Evolutionary conservation across 2,888 invertebrate species (phyloP).

Genomic region (Calameuta filiformis): DNA sequence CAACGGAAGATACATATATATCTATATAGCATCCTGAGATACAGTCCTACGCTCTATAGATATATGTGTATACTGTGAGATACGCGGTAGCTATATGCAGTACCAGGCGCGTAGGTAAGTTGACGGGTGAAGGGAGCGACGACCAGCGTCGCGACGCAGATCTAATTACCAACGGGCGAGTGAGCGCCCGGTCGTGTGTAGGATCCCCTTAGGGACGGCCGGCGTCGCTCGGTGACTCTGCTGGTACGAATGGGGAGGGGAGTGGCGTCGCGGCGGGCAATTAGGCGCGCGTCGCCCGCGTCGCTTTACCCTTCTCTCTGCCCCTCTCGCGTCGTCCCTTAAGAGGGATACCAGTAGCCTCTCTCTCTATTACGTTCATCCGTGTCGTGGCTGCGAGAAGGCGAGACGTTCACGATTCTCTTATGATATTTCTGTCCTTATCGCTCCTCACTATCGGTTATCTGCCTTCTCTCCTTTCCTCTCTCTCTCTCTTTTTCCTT

Average conservation of each 20-base stretch:
- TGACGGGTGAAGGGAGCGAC: slow-evolving; percentile 47
- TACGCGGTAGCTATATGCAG: background rate
- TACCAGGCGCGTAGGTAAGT: slow-evolving; percentile 26
- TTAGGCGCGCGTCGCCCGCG: slow-evolving; percentile 48
- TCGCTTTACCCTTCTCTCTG: slow-evolving; percentile 20
- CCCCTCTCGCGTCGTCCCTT: slow-evolving; percentile 12
- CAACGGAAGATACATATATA: too few relatives aligned
- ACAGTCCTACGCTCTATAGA: too few relatives aligned
- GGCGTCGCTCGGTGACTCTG: slow-evolving; percentile 9
- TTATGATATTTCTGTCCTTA: background rate
- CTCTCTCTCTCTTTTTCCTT: background rate
- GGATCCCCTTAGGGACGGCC: slow-evolving; percentile 27
- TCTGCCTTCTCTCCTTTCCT: background rate
- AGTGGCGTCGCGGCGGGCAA: slow-evolving; percentile 43
- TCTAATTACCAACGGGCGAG: slow-evolving; percentile 58
- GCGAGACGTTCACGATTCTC: background rate
- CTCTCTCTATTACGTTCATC: slow-evolving; percentile 12
- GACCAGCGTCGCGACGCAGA: slow-evolving; percentile 46
- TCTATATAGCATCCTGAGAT: too few relatives aligned
- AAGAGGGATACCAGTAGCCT: slow-evolving; percentile 15
- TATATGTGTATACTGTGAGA: background rate
- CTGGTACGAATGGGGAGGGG: slow-evolving; percentile 17
- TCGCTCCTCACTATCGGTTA: background rate
- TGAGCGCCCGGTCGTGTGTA: slow-evolving; percentile 41
- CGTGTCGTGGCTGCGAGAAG: background rate